Evolutionary conservation across 2,888 invertebrate species (phyloP), one percentile per base, ranked within the genome.

Genomic region (Drosophila demipolita): DNA sequence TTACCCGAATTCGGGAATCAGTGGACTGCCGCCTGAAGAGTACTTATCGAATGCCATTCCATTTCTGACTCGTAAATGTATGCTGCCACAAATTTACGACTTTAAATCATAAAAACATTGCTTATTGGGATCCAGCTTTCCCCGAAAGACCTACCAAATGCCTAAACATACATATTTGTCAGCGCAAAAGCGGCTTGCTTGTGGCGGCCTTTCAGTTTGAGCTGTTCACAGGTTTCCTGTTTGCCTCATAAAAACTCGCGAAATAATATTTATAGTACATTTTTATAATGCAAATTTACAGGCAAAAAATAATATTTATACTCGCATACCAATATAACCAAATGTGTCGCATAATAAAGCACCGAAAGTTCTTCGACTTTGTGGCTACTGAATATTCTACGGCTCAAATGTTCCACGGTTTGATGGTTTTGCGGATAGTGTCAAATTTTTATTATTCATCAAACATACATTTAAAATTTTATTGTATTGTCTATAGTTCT

Each of bases 251-350:
- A 87, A 85, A 83, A 64, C 69, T 75, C 73, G 66, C 67, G 71
- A 85, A 89, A 85, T 89, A 83, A 85, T 89, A 87, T 87, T 87
- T 87, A 87, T 87, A 89, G 54, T 82, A 76, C 80, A 83, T 89
- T 89, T 87, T 89, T 85, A 29, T 87, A 85, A 85, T 85, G 78
- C 62, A 75, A 83, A 87, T 87, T 89, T 85, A 85, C 82, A 82
- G 73, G 73, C 70, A 49, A 76, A 73, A 75, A 83, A 80, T 78
- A 80, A 78, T 86, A 78, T 75, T 73, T 75, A 84, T 80, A 64
- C 63, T 66, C 35, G 58, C 32, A 50, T 48, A 48, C 62, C 67
- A 63, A 80, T 61, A 70, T 75, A 73, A 74, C 66, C 59, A 73
- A 78, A 61, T 75, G 65, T 59, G 58, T 26, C 57, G 20, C 60